Conservation (phyloP, 2,797 vertebrate species). For the Macroramphosus scolopax region DNA sequence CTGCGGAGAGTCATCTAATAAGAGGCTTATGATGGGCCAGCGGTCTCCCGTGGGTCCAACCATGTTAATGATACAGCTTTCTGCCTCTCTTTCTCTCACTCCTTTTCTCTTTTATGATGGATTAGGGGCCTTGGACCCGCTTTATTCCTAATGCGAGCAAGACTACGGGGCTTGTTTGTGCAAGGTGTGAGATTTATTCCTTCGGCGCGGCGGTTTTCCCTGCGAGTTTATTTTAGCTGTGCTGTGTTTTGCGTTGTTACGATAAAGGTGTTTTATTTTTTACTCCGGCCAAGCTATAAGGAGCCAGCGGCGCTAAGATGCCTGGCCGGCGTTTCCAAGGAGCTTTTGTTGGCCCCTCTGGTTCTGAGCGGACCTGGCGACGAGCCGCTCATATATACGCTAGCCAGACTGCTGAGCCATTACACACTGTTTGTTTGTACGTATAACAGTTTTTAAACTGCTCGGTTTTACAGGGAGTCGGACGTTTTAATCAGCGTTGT, state of each 20-base stretch:
- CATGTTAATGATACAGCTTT: slow-evolving; percentile 41
- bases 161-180: slow-evolving; percentile 41
- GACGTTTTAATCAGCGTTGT: neutral
- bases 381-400: slow-evolving; percentile 24
- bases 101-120: slow-evolving; percentile 24
- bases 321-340: slow-evolving; percentile 65
- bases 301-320: slow-evolving; percentile 42
- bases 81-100: slow-evolving; percentile 15
- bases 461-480: neutral
- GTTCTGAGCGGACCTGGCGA: slow-evolving; percentile 43
- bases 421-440: slow-evolving; percentile 7
- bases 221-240: slow-evolving; percentile 52
- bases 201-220: slow-evolving; percentile 16
- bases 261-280: slow-evolving; percentile 48
- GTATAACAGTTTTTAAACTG: slow-evolving; percentile 5
- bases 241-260: slow-evolving; percentile 46
- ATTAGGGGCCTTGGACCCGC: slow-evolving; percentile 19
- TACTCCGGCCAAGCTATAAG: slow-evolving; percentile 56
- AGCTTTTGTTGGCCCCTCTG: slow-evolving; percentile 42
- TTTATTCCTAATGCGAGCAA: slow-evolving; percentile 19
- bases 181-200: slow-evolving; percentile 50
- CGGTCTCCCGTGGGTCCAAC: slow-evolving; percentile 54
- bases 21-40: slow-evolving; percentile 65
- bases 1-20: slow-evolving; percentile 60
- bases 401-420: slow-evolving; percentile 32